Conservation (phyloP, 2,888 invertebrate species). For the Synanthedon tipuliformis region DNA sequence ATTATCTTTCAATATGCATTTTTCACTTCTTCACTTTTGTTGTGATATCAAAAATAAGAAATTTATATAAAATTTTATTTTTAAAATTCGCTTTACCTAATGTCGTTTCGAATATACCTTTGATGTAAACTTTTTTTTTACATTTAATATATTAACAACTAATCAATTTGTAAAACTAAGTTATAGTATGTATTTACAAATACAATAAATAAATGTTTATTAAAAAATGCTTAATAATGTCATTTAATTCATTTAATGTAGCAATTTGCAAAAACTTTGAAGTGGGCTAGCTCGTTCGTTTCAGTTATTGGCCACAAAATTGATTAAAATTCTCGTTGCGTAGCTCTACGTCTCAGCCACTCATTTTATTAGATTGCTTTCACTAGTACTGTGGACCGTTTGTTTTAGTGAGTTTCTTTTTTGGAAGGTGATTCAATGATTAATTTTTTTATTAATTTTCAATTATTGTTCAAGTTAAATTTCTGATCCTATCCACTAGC, state of each 20-base stretch:
- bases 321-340: conserved; percentile 62
- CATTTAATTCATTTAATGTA: conserved; percentile 20
- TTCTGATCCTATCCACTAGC: too few relatives aligned
- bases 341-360: conserved; percentile 39
- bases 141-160: too few relatives aligned
- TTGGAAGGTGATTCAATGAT: conserved; percentile 4
- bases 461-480: too few relatives aligned
- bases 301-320: conserved; percentile 57
- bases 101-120: conserved; percentile 35
- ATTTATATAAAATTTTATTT: too few relatives aligned
- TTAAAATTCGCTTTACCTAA: conserved; percentile 3
- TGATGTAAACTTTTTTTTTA: conserved; percentile 3
- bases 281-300: conserved; percentile 13
- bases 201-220: too few relatives aligned
- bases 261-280: conserved; percentile 45
- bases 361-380: conserved; percentile 50
- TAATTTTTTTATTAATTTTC: too few relatives aligned
- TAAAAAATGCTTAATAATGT: too few relatives aligned
- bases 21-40: too few relatives aligned
- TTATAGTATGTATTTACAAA: too few relatives aligned
- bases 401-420: conserved; percentile 26
- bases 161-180: too few relatives aligned
- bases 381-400: conserved; percentile 4
- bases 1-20: too few relatives aligned
- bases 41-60: too few relatives aligned